Conservation (phyloP, 2,888 invertebrate species). For the Athetis lepigone region DNA sequence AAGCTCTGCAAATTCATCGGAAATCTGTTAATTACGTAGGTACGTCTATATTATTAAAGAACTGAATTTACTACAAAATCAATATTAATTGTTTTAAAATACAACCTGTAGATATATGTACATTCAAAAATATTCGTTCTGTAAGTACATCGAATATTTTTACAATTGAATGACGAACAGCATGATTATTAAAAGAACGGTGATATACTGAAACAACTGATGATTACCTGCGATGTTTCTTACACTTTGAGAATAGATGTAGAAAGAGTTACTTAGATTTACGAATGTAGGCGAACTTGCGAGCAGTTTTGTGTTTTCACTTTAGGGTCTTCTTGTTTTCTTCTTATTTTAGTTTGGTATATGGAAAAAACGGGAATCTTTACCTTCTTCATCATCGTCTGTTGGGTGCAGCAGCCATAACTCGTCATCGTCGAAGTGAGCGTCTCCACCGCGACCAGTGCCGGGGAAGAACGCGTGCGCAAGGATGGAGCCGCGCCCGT, state of each 20-base stretch:
- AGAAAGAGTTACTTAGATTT: too few species aligned
- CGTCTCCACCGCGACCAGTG: slow-evolving; percentile 96
- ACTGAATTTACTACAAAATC: background rate
- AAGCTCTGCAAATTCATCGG: slow-evolving; percentile 65
- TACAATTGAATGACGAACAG: background rate
- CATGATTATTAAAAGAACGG: too few species aligned
- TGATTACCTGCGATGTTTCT: too few species aligned
- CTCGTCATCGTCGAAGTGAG: slow-evolving; percentile 98
- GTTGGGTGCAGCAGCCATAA: slow-evolving; percentile 93
- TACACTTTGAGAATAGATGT: too few species aligned
- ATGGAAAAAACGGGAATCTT: background rate
- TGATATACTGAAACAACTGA: too few species aligned
- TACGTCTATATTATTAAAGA: slow-evolving; percentile 3
- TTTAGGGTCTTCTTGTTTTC: too few species aligned
- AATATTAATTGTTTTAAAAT: background rate
- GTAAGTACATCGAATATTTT: background rate
- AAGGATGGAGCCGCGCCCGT: slow-evolving; percentile 96
- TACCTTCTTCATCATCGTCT: slow-evolving; percentile 92
- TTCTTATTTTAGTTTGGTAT: background rate
- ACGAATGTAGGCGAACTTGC: too few species aligned
- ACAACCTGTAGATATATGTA: too few species aligned
- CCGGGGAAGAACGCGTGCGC: slow-evolving; percentile 99
- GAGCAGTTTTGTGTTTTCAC: too few species aligned
- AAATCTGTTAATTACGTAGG: slow-evolving; percentile 54
- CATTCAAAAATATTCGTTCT: too few species aligned